phyloP scores from a whole-genome alignment of 2,797 vertebrate genomes.

The Pipistrellus pygmaeus region DNA sequence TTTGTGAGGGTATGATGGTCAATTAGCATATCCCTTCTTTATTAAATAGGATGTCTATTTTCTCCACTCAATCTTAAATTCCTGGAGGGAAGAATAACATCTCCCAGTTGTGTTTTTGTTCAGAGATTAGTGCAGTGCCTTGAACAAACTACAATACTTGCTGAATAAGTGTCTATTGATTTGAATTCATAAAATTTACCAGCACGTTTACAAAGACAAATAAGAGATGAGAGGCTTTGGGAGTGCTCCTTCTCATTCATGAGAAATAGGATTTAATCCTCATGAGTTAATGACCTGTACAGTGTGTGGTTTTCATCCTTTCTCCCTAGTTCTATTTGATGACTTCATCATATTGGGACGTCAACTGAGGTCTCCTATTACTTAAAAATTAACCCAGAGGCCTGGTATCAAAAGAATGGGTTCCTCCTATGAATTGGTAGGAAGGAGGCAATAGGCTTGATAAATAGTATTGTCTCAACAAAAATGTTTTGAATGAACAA shows the following conservation, averaged over 20 bases:
- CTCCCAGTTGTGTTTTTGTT: not conserved
- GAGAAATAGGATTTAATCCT: not conserved
- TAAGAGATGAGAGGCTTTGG: not conserved
- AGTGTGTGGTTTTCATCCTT: not conserved
- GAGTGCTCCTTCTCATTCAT: not conserved
- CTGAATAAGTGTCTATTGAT: not conserved
- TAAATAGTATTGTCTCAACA: not conserved
- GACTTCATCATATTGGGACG: not conserved
- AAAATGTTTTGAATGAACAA: not conserved
- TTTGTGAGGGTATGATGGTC: too few species aligned
- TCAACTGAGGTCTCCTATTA: not conserved
- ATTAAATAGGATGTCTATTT: not conserved
- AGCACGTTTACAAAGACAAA: constrained; percentile 9
- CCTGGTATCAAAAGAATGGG: not conserved
- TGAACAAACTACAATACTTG: constrained; percentile 3
- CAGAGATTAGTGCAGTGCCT: not conserved
- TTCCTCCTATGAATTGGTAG: fast-evolving
- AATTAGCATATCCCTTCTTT: too few species aligned
- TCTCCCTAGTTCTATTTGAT: not conserved
- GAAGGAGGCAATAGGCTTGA: fast-evolving
- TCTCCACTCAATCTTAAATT: not conserved
- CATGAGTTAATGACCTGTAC: not conserved
- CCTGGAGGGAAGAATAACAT: not conserved
- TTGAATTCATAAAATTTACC: not conserved
- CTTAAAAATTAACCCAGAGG: not conserved